Conservation (phyloP, 1,140 invertebrate genomes). For the Watersipora subatra region DNA sequence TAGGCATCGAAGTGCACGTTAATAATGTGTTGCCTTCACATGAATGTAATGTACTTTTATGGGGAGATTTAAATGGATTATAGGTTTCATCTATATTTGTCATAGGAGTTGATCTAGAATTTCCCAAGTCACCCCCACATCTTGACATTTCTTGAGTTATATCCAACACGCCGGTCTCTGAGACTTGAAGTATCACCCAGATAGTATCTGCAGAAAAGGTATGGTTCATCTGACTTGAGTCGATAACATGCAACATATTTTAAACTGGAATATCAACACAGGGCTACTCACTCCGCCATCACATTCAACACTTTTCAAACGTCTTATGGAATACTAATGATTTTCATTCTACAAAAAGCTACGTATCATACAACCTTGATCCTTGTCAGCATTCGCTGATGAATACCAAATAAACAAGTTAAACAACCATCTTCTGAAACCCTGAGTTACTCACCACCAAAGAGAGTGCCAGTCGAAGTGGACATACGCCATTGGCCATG, state of each 20-base stretch:
- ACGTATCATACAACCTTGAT: neutral
- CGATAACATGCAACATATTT: neutral
- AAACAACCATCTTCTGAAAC: no score
- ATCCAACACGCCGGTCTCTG: slow-evolving; percentile 51
- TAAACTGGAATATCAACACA: no score
- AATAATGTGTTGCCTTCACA: no score
- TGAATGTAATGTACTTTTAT: no score
- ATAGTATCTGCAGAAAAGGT: slow-evolving; percentile 47
- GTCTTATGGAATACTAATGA: neutral
- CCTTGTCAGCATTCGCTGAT: neutral
- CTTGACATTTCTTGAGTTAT: slow-evolving; percentile 54
- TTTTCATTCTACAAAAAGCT: neutral
- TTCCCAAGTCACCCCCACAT: slow-evolving; percentile 19
- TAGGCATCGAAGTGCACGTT: no score
- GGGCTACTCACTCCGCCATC: no score
- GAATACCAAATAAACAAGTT: neutral
- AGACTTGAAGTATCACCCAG: slow-evolving; percentile 55
- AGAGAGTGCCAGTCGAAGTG: slow-evolving; percentile 61
- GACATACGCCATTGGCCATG: slow-evolving; percentile 69
- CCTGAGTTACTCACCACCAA: slow-evolving; percentile 65
- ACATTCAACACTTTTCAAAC: neutral
- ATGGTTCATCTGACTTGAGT: neutral
- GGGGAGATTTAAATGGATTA: neutral
- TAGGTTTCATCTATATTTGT: neutral
- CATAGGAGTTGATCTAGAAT: neutral